A percentile compares a stretch with the other conserved stretches of the same genome.
Evolutionary conservation across 2,797 vertebrate genomes (phyloP).

Genomic region (Girardinus metallicus): DNA sequence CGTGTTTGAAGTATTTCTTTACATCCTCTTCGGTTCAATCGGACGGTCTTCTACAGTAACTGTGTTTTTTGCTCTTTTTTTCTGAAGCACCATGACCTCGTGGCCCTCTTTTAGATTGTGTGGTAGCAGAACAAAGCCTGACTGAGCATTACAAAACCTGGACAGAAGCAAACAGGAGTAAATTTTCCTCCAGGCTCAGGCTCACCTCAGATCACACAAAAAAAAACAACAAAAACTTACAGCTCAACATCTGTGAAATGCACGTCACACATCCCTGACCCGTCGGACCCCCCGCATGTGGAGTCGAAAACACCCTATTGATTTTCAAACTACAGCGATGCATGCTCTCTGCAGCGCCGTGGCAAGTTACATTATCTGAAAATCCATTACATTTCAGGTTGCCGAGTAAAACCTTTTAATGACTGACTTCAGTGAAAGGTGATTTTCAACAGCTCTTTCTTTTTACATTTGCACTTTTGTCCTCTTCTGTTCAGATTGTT

Average conservation of each 20-base stretch:
- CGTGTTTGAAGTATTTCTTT: constrained; percentile 15
- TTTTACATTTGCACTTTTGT: too few species aligned
- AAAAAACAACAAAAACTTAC: constrained; percentile 23
- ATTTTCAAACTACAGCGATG: constrained; percentile 63
- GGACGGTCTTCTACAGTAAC: constrained; percentile 19
- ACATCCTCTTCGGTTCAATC: constrained; percentile 16
- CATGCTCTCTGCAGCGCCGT: constrained; percentile 26
- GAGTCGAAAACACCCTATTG: constrained; percentile 45
- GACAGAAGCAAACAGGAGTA: constrained; percentile 58
- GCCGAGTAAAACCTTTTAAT: constrained; percentile 47
- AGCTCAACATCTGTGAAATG: constrained; percentile 34
- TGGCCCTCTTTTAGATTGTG: constrained; percentile 29
- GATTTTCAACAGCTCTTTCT: constrained; percentile 44
- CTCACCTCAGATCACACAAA: constrained; percentile 53
- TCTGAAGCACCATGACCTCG: constrained; percentile 12
- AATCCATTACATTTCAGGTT: constrained; percentile 63
- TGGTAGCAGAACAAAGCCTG: constrained; percentile 46
- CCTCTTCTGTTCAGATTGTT: background rate
- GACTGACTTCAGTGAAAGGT: constrained; percentile 39
- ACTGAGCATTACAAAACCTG: constrained; percentile 53
- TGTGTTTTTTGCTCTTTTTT: constrained; percentile 32
- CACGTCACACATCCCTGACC: constrained; percentile 22
- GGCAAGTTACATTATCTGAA: constrained; percentile 39
- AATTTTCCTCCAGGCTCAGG: constrained; percentile 48
- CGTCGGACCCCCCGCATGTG: constrained; percentile 11